These are phyloP conservation scores for Ptychodera flava DNA, from an alignment of 35 echinoderm and acorn worm genomes.

Conservation along the genomic window DNA sequence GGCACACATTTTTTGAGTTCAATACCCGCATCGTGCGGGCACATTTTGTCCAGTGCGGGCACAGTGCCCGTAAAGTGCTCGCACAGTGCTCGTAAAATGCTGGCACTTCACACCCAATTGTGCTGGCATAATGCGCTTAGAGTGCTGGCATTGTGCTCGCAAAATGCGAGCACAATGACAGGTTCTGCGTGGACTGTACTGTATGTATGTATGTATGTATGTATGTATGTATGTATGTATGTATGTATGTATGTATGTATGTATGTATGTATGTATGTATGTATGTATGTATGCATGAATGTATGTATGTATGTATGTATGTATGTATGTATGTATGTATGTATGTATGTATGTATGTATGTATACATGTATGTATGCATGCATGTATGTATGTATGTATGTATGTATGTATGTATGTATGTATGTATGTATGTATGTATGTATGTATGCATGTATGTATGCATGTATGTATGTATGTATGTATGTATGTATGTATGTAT, in stretches of 20 bases:
- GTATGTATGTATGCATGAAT: neutral
- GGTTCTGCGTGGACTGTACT: too few species aligned
- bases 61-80: too few species aligned
- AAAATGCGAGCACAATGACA: too few species aligned
- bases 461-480: neutral
- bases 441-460: neutral
- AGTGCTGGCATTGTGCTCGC: too few species aligned
- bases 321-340: neutral
- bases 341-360: neutral
- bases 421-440: neutral
- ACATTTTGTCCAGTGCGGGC: too few species aligned
- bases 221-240: neutral
- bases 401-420: neutral
- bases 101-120: too few species aligned
- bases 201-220: neutral
- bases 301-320: neutral
- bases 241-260: neutral
- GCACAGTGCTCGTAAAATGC: too few species aligned
- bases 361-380: neutral
- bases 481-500: neutral
- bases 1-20: too few species aligned
- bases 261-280: neutral
- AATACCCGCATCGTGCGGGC: too few species aligned
- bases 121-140: too few species aligned
- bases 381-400: neutral